Conservation (phyloP, 2,888 invertebrate species). For the Latheticus oryzae region DNA sequence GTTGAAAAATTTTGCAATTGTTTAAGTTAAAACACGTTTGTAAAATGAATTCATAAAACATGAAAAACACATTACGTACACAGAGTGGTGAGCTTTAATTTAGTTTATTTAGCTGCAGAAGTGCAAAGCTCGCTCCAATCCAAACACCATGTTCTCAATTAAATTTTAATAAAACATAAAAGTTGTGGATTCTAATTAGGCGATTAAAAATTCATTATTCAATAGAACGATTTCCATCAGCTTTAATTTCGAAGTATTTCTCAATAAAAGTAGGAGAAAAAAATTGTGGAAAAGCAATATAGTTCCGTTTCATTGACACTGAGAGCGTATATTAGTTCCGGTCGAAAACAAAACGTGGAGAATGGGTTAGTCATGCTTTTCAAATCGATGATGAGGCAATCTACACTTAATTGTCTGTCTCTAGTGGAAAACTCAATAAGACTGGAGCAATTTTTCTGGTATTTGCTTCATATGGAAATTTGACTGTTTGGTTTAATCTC, state of each 20-base stretch:
- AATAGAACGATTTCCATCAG: constrained; percentile 18
- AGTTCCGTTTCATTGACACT: constrained; percentile 51
- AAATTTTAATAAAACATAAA: constrained; percentile 24
- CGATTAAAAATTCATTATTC: constrained; percentile 12
- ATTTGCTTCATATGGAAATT: neutral
- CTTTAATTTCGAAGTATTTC: constrained; percentile 23
- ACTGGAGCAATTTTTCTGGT: constrained; percentile 19
- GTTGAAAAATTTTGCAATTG: constrained; percentile 35
- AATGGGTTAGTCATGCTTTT: constrained; percentile 44
- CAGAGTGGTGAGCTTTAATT: constrained; percentile 12
- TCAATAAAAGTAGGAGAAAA: no score
- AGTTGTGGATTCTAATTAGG: constrained; percentile 18
- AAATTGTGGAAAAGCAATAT: constrained; percentile 16
- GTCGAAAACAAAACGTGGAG: constrained; percentile 48
- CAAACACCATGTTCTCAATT: constrained; percentile 26
- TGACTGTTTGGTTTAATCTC: constrained; percentile 4
- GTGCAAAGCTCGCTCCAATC: constrained; percentile 14
- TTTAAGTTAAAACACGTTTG: constrained; percentile 18
- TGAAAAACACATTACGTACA: constrained; percentile 35
- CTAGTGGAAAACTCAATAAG: constrained; percentile 34
- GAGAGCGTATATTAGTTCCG: constrained; percentile 54
- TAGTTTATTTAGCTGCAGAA: constrained; percentile 31
- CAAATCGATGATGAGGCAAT: constrained; percentile 54
- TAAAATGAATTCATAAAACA: constrained; percentile 18
- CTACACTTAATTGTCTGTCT: constrained; percentile 38